Percentiles rank a stretch among this genome's conserved stretches.
phyloP scores from a whole-genome alignment of 2,113 vertebrate genomes.

The Seriola rivoliana region DNA sequence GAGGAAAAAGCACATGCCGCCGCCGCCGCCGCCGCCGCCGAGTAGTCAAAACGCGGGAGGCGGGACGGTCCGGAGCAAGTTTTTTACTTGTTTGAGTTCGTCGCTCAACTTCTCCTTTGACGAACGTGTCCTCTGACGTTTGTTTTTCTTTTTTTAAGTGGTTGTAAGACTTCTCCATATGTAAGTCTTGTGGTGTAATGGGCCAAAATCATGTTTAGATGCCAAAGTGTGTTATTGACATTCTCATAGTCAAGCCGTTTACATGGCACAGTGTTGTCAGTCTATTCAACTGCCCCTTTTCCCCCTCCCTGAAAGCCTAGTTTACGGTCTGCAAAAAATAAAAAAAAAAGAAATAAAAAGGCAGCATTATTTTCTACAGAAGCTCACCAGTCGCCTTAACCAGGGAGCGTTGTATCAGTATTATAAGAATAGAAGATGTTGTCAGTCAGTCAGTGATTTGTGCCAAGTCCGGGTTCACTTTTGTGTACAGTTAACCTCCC shows the following conservation, averaged over 20 bases:
- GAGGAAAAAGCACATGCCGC: slow-evolving; percentile 57
- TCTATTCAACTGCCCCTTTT: slow-evolving; percentile 71
- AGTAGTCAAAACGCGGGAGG: neutral
- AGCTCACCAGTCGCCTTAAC: slow-evolving; percentile 85
- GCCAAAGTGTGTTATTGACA: slow-evolving; percentile 78
- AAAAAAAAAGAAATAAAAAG: slow-evolving; percentile 25
- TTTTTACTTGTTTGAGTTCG: neutral
- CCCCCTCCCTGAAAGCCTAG: slow-evolving; percentile 77
- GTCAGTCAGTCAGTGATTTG: slow-evolving; percentile 67
- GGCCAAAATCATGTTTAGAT: slow-evolving; percentile 78
- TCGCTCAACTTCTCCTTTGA: neutral
- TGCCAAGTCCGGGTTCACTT: slow-evolving; percentile 67
- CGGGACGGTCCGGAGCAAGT: slow-evolving; percentile 34
- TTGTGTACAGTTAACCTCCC: slow-evolving; percentile 61
- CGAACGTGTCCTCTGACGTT: neutral
- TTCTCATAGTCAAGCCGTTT: slow-evolving; percentile 78
- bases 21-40: neutral
- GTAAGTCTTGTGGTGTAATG: slow-evolving; percentile 60
- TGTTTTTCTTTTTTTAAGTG: neutral
- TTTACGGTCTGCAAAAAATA: slow-evolving; percentile 79
- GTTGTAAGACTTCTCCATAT: slow-evolving; percentile 51
- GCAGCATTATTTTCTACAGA: slow-evolving; percentile 83
- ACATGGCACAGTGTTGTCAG: slow-evolving; percentile 80
- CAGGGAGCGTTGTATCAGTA: slow-evolving; percentile 78
- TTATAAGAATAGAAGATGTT: slow-evolving; percentile 66